Percentiles rank a stretch among this genome's conserved stretches.
phyloP scores from a whole-genome alignment of 2,113 vertebrate species.

The Pelecanus crispus region DNA sequence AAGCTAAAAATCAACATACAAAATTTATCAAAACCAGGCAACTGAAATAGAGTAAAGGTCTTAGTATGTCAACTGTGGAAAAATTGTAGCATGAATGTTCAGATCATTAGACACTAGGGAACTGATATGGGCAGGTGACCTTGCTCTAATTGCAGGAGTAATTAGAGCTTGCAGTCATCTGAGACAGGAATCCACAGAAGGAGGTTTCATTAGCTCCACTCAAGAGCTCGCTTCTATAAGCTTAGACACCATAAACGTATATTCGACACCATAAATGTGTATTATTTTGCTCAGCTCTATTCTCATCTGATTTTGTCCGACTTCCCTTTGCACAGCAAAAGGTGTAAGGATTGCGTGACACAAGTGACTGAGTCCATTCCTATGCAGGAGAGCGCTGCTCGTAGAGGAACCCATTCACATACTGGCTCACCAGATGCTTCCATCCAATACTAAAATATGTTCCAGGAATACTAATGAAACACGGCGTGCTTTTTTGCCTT shows the following conservation, averaged over 20 bases:
- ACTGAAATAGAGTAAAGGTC: background rate
- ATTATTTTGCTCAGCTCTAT: background rate
- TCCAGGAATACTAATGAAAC: background rate
- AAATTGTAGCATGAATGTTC: background rate
- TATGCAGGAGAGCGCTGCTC: background rate
- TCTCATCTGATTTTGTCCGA: background rate
- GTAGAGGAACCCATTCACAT: background rate
- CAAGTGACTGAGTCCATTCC: background rate
- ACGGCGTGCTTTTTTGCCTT: background rate
- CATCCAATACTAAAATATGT: background rate
- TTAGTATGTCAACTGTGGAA: background rate
- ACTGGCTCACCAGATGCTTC: background rate
- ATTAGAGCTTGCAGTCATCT: background rate
- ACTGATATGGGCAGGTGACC: background rate
- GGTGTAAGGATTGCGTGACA: background rate
- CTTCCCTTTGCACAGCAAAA: background rate
- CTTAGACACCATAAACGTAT: background rate
- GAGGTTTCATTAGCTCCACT: background rate
- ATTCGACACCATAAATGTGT: fast-evolving
- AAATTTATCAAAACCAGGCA: background rate
- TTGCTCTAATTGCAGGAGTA: background rate
- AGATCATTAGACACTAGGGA: background rate
- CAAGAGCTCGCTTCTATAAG: background rate
- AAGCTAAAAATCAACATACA: background rate
- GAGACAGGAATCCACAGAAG: background rate